Evolutionary conservation across 2,113 vertebrate species (phyloP).

Genomic region (Corapipo altera): DNA sequence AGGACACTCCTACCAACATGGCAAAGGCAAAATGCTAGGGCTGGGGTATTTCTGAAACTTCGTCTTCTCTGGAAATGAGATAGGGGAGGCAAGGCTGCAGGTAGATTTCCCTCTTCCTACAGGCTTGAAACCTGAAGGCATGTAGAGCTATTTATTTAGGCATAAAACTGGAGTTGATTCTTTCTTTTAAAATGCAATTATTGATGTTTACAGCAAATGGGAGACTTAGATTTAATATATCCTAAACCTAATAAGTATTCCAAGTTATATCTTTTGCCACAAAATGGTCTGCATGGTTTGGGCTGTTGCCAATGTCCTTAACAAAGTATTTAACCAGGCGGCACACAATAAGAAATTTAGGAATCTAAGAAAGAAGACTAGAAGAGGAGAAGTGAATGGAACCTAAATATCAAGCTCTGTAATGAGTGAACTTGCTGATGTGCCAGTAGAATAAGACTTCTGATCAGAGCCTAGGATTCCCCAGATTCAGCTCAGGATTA

Average conservation of each 20-base stretch:
- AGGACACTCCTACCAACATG: not conserved
- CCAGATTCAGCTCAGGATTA: not conserved
- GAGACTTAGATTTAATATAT: not conserved
- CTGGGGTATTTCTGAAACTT: slow-evolving; percentile 4
- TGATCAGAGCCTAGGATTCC: not conserved
- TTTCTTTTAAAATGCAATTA: slow-evolving; percentile 20
- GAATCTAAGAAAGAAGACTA: not conserved
- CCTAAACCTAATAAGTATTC: not conserved
- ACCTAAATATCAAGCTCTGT: not conserved
- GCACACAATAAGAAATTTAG: not conserved
- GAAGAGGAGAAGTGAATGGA: not conserved
- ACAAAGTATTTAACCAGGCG: not conserved
- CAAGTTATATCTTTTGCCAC: not conserved
- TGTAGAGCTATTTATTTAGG: not conserved
- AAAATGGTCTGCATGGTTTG: not conserved
- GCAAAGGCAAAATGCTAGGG: not conserved
- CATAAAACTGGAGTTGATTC: not conserved
- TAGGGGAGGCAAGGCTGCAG: not conserved
- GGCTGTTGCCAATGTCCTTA: not conserved
- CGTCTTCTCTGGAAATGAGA: not conserved
- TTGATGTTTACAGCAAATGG: slow-evolving; percentile 6
- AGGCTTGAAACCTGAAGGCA: not conserved
- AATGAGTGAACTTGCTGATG: not conserved
- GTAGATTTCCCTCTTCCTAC: not conserved
- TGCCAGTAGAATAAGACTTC: not conserved